Percentiles rank a stretch among this genome's conserved stretches.
phyloP scores from a whole-genome alignment of 2,113 vertebrate genomes.

The Nanorana parkeri region DNA sequence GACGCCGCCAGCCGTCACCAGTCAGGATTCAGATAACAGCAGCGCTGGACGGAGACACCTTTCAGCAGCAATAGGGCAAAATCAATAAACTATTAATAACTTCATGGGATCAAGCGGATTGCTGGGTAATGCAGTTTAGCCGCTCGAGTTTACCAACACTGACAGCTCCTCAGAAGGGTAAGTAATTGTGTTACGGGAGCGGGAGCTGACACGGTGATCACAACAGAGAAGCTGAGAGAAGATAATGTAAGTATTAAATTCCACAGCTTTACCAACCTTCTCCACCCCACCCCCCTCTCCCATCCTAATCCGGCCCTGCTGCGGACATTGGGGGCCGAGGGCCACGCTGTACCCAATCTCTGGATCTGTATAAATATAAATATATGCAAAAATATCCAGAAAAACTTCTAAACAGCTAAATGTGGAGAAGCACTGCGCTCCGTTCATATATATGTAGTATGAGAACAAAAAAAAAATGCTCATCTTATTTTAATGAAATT shows the following conservation, averaged over 20 bases:
- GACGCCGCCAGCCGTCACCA: constrained; percentile 52
- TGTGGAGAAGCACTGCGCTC: too few relatives aligned
- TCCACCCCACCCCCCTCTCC: neutral
- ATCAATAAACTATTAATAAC: constrained; percentile 76
- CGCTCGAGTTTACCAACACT: constrained; percentile 65
- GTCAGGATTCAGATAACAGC: constrained; percentile 55
- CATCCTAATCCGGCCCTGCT: neutral
- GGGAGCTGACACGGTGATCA: constrained; percentile 30
- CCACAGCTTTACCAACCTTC: neutral
- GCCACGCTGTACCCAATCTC: neutral
- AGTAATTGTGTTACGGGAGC: constrained; percentile 66
- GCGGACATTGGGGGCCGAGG: neutral
- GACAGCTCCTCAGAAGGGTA: constrained; percentile 62
- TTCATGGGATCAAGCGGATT: constrained; percentile 63
- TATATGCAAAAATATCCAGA: too few relatives aligned
- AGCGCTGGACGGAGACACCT: neutral
- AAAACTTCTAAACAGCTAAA: too few relatives aligned
- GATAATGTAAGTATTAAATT: constrained; percentile 40
- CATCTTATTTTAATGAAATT: too few relatives aligned
- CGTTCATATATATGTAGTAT: too few relatives aligned
- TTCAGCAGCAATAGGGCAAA: constrained; percentile 51
- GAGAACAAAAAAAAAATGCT: too few relatives aligned
- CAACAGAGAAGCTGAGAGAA: neutral
- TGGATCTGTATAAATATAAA: too few relatives aligned
- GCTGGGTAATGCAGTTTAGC: constrained; percentile 64